phyloP scores from a whole-genome alignment of 2,797 vertebrate genomes.

The Notolabrus celidotus region DNA sequence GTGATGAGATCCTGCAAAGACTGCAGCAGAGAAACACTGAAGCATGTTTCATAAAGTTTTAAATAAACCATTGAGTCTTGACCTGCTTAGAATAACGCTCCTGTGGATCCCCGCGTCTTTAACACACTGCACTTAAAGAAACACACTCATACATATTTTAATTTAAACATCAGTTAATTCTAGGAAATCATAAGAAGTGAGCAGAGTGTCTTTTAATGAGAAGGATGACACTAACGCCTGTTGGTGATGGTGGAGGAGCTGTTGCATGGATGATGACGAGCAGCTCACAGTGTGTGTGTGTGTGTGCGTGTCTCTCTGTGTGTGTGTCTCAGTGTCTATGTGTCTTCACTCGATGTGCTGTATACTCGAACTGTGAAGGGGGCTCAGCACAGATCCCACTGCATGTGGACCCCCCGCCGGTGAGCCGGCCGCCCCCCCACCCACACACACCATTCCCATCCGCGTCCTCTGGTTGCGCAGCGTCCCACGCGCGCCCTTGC shows the following conservation, averaged over 20 bases:
- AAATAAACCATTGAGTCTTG: not conserved
- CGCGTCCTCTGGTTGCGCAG: not conserved
- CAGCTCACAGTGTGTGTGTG: slow-evolving; percentile 28
- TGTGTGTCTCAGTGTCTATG: slow-evolving; percentile 12
- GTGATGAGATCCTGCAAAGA: too few relatives aligned
- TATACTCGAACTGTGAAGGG: slow-evolving; percentile 27
- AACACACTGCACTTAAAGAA: not conserved
- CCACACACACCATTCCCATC: not conserved
- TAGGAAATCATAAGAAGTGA: not conserved
- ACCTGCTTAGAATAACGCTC: too few relatives aligned
- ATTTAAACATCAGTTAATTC: not conserved
- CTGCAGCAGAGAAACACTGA: not conserved
- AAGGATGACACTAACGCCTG: not conserved
- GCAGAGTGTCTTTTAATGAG: not conserved
- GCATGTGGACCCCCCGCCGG: slow-evolving; percentile 29
- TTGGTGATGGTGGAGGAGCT: not conserved
- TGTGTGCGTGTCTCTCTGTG: slow-evolving; percentile 22
- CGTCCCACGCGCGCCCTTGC: slow-evolving; percentile 17
- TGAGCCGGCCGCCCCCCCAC: slow-evolving; percentile 2
- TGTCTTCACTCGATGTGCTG: slow-evolving; percentile 23
- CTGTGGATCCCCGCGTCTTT: not conserved
- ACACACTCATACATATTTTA: not conserved
- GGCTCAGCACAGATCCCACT: slow-evolving; percentile 43
- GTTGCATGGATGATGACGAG: slow-evolving; percentile 16
- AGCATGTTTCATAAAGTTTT: slow-evolving; percentile 4